These are phyloP conservation scores for Oxycera nigricornis DNA, from an alignment of 2,888 invertebrate genomes.

Conservation along the genomic window DNA sequence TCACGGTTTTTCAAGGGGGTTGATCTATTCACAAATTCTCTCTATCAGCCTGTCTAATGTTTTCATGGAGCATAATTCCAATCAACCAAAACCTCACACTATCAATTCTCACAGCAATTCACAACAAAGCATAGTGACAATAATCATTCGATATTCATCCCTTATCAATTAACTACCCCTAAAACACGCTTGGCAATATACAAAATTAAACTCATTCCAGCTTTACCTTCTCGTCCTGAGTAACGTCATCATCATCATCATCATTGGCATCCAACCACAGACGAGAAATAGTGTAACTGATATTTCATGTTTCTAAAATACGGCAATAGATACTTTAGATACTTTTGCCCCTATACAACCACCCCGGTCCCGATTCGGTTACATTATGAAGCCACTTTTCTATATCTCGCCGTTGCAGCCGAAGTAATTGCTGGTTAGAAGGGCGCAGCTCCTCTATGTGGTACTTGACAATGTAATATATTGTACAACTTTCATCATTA, in stretches of 20 bases:
- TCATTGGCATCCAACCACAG: background rate
- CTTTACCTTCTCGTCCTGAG: background rate
- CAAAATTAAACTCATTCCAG: background rate
- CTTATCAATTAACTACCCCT: background rate
- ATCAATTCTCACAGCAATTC: too few species aligned
- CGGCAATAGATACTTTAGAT: background rate
- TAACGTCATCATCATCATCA: background rate
- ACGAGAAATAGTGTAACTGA: background rate
- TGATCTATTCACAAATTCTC: too few species aligned
- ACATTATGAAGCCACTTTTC: slow-evolving; percentile 6
- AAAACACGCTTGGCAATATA: background rate
- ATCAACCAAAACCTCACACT: background rate
- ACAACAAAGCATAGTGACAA: background rate
- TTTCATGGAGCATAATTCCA: background rate
- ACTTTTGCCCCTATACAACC: background rate
- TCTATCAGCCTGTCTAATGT: too few species aligned
- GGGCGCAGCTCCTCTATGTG: slow-evolving; percentile 10
- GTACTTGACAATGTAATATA: slow-evolving; percentile 25
- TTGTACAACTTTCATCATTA: slow-evolving; percentile 32
- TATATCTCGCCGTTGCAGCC: background rate
- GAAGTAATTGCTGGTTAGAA: slow-evolving; percentile 3
- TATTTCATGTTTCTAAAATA: background rate
- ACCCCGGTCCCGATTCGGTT: background rate
- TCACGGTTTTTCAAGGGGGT: too few species aligned
- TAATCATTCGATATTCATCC: background rate